Evolutionary conservation across 2,797 vertebrate genomes (phyloP), one percentile per base, ranked within the genome.

Genomic region (Gambusia yucatana): DNA sequence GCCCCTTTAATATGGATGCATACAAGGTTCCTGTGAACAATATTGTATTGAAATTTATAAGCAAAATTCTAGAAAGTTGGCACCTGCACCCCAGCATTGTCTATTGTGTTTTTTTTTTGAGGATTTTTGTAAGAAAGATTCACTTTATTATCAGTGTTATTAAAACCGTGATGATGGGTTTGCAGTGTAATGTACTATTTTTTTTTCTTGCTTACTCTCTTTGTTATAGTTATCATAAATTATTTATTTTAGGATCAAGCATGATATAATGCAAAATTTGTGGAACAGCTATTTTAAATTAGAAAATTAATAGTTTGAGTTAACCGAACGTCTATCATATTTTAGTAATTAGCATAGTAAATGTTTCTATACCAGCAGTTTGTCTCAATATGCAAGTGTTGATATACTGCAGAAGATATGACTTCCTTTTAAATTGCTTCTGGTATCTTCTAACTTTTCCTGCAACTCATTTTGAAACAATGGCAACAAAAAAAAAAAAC

Each of bases 111-210:
- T 57, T 36, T 13, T 59, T 39, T 65, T 10, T 22, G 7, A 65
- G 61, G 1, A 39, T 22, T 65, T 39, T 39, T 47, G 20, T 16
- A 3, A 36, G 1, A 36, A 10, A 72, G 11, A 48, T 17, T 39
- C 30, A 47, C 39, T 59, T 52, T 25, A 25, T 52, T 20, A 52
- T 59, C 48, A 30, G 30, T 65, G 36, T 43, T 73, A 44, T 5
- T 57, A 28, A 36, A 70, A 70, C 83, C 16, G 55, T 72, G 59
- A 14, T 80, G 57, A 73, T 82, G 33, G 16, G 30, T 55, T 75
- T 69, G 2, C 59, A 80, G 72, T 79, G 48, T 73, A 76, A 81
- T 74, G 69, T 28, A 25, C 22, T 59, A 55, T 73, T 69, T 13
- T 44, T 50, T 52, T 33, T 76, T 50, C 9, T 73, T 80, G 10